Evolutionary conservation across 2,888 invertebrate genomes (phyloP).

Genomic region (Drosophila mettleri): DNA sequence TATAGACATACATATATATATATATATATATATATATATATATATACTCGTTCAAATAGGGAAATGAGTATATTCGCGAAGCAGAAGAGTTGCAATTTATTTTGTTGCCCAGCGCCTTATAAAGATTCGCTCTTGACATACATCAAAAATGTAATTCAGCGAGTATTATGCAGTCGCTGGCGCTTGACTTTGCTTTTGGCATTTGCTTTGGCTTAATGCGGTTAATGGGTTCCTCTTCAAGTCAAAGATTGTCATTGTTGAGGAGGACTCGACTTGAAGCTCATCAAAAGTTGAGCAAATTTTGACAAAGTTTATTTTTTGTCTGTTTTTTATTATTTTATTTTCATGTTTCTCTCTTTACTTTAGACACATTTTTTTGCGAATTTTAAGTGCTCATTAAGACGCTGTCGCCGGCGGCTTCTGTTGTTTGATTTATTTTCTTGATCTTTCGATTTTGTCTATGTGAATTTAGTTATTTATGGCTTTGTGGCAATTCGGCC

Average conservation of each 20-base stretch:
- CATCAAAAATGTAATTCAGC: not conserved
- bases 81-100: too few species aligned
- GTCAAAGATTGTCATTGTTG: constrained; percentile 49
- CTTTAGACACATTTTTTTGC: constrained; percentile 21
- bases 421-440: constrained; percentile 34
- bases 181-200: constrained; percentile 5
- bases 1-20: too few species aligned
- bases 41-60: not conserved
- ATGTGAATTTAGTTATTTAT: constrained; percentile 37
- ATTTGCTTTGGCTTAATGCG: constrained; percentile 40
- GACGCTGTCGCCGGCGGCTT: constrained; percentile 52
- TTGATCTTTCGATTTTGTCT: constrained; percentile 10
- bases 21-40: constrained; percentile 4
- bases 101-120: too few species aligned
- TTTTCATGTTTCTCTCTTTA: constrained; percentile 23
- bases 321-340: constrained; percentile 8
- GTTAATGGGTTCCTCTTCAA: constrained; percentile 48
- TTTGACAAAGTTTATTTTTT: constrained; percentile 31
- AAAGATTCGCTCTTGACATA: too few species aligned
- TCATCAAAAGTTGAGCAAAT: constrained; percentile 40
- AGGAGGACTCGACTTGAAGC: constrained; percentile 25
- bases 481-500: constrained; percentile 25
- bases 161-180: not conserved
- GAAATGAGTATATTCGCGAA: too few species aligned
- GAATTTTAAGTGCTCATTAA: constrained; percentile 63